Base-by-base conservation (phyloP, 1,140 invertebrate species). In the Panagrolaimus sp. region DNA sequence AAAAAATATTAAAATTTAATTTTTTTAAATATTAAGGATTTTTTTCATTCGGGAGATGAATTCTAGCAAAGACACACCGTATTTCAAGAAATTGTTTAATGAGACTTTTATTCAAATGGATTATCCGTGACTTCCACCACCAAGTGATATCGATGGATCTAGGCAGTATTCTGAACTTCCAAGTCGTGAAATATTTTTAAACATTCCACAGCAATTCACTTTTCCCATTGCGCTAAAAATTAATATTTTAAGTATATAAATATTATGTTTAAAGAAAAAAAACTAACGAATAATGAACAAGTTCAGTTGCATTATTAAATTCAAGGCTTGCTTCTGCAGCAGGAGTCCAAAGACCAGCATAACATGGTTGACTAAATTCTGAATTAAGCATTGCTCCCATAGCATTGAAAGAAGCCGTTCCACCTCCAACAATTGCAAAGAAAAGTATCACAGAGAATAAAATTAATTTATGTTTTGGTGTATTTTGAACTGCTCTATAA, bases 321-420 rank as follows among this genome's bases (percentile, higher is more conserved):
- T 23, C 16, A 16, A 23, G 11, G 1, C 65, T 51, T 27, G 66
- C 66, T 23, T 65, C 16, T 3, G 66, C n/a, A 9, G 20, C 47
- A 13, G 48, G n/a, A 13, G 46, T 23, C 51, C 23, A 74, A 7
- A 74, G 31, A 7, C 69, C 69, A 25, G 75, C 79, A 68, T 79
- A 79, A 53, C 77, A 79, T 4, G 77, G 77, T 9, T 73, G 68
- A 42, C 75, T 79, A 47, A 79, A 79, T 44, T 81, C 75, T 9
- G 79, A 75, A 45, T 67, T 66, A 2, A 78, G 23, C 68, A 79
- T 76, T 16, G 63, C 48, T 20, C 74, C 75, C 16, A 72, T 48
- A 20, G 77, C 79, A 9, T 78, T 74, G 25, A 77, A 38, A 0
- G 79, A 80, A 5, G 76, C 80, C 11, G 81, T 70, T 14, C 43